Percentiles rank a stretch among this genome's conserved stretches.
Evolutionary conservation across 2,888 invertebrate species (phyloP).

Genomic region (Thecophora atra): DNA sequence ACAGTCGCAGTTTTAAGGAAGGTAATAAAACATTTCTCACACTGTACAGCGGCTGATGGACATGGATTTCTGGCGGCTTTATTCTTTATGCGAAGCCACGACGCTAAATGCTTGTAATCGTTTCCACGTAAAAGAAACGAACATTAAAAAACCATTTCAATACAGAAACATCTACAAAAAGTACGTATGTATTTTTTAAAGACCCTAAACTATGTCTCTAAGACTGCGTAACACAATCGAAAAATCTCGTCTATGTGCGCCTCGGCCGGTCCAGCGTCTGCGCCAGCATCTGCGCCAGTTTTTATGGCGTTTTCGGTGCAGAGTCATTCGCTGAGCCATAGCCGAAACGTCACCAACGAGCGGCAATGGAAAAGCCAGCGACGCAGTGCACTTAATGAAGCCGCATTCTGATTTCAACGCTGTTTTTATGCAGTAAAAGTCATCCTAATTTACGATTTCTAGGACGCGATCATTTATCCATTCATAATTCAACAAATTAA

Average conservation of each 20-base stretch:
- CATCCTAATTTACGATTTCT: too few relatives aligned
- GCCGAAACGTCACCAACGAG: neutral
- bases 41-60: slow-evolving; percentile 16
- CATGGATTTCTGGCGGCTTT: slow-evolving; percentile 47
- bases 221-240: slow-evolving; percentile 33
- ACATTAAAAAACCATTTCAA: neutral
- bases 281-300: too few relatives aligned
- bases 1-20: too few relatives aligned
- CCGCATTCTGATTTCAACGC: slow-evolving; percentile 8
- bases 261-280: too few relatives aligned
- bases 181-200: slow-evolving; percentile 13
- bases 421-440: too few relatives aligned
- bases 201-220: slow-evolving; percentile 28
- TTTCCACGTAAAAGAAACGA: slow-evolving; percentile 57
- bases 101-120: slow-evolving; percentile 51
- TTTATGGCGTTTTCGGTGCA: slow-evolving; percentile 13
- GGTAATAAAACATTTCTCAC: neutral
- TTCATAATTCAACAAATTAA: too few relatives aligned
- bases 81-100: slow-evolving; percentile 34
- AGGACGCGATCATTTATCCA: too few relatives aligned
- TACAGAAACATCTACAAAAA: neutral
- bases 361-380: neutral
- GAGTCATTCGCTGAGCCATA: slow-evolving; percentile 1
- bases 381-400: slow-evolving; percentile 19
- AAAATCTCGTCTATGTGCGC: slow-evolving; percentile 27